Base-by-base conservation (phyloP, 2,888 invertebrate genomes). In the Ametastegia equiseti region DNA sequence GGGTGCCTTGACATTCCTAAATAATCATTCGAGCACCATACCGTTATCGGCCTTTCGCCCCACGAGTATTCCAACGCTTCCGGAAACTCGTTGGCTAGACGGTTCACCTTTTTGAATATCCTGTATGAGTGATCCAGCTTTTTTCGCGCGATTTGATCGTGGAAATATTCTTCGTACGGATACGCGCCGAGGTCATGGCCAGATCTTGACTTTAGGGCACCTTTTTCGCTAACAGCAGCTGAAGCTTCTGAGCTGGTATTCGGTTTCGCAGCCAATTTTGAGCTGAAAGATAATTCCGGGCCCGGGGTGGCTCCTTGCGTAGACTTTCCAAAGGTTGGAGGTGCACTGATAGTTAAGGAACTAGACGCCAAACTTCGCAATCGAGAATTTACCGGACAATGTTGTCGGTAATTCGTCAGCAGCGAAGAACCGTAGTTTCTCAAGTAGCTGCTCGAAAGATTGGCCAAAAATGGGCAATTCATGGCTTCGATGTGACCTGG, bases 1-100 rank as follows among this genome's bases (percentile, higher is more conserved):
- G 97, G 97, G 93, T 99, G 98, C 87, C 97, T 96, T 15, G 98
- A 98, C 94, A 98, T 97, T 39, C 99, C 99, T 80, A 99, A 94
- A 92, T 99, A 99, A 93, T 99, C 99, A 92, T 99, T 99, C 79
- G 98, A 98, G 92, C 99, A 99, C 99, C 99, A 99, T 19, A 99
- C 98, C 4, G 97, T 98, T 83, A 99, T 97, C 11, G 96, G 96
- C 80, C 95, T 95, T 90, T 96, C 96, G 0, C 95, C 95, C 91
- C 93, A 94, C 0, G 95, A 94, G 89, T 97, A 97, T 90, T 98
- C 99, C 86, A 96, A 92, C 0, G 98, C 99, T 83, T 94, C 93
- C 2, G 99, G 99, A 92, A 98, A 99, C 83, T 95, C 92, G 0
- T 95, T 94, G 5, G 98, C 98, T 83, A 97, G 92, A 0, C 99